Conservation (phyloP, 2,888 invertebrate species). For the Allolobophora icterica region DNA sequence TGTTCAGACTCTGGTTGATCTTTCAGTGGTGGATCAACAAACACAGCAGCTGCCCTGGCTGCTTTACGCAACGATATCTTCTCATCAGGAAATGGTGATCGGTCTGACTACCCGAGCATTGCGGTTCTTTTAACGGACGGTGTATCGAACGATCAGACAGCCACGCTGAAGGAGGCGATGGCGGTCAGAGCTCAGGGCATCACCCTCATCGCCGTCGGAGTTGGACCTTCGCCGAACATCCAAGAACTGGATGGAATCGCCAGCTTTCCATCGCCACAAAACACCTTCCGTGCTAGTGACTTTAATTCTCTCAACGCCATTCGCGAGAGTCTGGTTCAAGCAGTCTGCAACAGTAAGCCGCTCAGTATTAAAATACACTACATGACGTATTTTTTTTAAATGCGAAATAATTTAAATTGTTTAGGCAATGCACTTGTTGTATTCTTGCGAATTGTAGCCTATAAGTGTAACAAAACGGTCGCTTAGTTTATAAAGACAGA, state of each 20-base stretch:
- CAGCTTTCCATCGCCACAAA: conserved; percentile 49
- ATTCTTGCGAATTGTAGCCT: neutral
- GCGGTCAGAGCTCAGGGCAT: conserved; percentile 30
- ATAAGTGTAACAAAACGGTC: neutral
- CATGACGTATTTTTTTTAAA: neutral
- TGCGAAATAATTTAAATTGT: neutral
- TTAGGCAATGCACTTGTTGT: neutral
- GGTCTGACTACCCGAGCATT: conserved; percentile 32
- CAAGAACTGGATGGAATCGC: conserved; percentile 55
- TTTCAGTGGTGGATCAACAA: conserved; percentile 29
- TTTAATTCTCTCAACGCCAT: conserved; percentile 34
- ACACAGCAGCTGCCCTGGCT: conserved; percentile 18
- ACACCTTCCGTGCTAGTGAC: conserved; percentile 38
- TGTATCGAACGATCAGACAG: conserved; percentile 26
- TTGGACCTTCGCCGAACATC: conserved; percentile 43
- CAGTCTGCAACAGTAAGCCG: conserved; percentile 29
- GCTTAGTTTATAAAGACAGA: neutral
- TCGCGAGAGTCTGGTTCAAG: conserved; percentile 36
- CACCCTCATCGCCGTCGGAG: conserved; percentile 24
- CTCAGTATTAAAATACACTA: too few relatives aligned
- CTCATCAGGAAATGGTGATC: conserved; percentile 32
- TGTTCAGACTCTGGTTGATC: neutral
- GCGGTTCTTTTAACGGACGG: conserved; percentile 49
- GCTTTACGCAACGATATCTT: conserved; percentile 33
- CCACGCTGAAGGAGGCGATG: conserved; percentile 24